phyloP scores from a whole-genome alignment of 2,113 vertebrate species.

The Brienomyrus longianalis region DNA sequence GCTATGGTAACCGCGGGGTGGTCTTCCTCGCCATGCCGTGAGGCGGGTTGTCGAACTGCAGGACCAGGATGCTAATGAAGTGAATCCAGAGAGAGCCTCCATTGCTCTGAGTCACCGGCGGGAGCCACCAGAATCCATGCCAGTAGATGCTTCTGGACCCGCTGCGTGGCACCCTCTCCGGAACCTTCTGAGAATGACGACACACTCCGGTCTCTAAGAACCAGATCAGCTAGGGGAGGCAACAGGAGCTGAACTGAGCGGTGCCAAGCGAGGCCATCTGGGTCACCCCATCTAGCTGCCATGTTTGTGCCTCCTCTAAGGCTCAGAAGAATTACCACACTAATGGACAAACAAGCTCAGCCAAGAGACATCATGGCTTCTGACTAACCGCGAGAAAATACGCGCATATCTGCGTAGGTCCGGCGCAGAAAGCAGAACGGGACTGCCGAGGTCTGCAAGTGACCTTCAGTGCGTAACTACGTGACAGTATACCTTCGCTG shows the following conservation, averaged over 20 bases:
- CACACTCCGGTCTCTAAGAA: not conserved
- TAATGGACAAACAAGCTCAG: constrained; percentile 1
- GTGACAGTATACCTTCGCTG: not conserved
- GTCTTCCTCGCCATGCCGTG: not conserved
- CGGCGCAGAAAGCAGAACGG: not conserved
- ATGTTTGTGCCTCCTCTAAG: not conserved
- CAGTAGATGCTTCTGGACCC: not conserved
- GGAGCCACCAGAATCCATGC: not conserved
- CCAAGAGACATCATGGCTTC: not conserved
- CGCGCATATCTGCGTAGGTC: not conserved
- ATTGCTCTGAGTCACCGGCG: not conserved
- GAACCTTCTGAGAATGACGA: not conserved
- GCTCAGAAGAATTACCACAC: not conserved
- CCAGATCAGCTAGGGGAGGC: not conserved
- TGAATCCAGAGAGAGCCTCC: not conserved
- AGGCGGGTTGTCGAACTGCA: not conserved
- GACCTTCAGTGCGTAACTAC: constrained; percentile 16
- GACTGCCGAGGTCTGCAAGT: not conserved
- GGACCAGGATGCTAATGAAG: constrained; percentile 1
- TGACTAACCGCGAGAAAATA: not conserved
- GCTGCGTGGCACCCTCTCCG: not conserved
- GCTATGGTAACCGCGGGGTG: not conserved
- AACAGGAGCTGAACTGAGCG: not conserved
- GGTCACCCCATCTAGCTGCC: not conserved
- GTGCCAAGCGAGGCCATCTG: not conserved